Base-by-base conservation (phyloP, 1,140 invertebrate genomes). In the Tetragonula clypearis region DNA sequence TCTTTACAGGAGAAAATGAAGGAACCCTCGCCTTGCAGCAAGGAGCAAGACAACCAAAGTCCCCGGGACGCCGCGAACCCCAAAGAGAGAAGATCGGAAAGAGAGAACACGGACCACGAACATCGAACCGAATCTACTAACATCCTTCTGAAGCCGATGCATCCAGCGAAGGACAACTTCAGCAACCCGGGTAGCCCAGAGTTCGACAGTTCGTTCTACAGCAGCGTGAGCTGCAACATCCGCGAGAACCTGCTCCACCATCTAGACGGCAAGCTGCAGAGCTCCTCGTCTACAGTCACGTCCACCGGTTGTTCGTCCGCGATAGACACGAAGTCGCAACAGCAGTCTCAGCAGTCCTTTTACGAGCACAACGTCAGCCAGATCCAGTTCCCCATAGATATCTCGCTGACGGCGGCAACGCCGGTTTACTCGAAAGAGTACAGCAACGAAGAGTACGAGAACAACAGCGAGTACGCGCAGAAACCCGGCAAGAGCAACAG, bases 191-290 rank as follows among this genome's bases (percentile, higher is more conserved):
- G 86, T 6, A 94, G 92, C 75, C 90, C 92, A 0, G 93, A 94
- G 62, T 96, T 96, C 84, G 96, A 96, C 86, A 95, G 94, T 81
- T 92, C 95, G 0, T 96, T 96, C 86, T 97, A 96, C 90, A 95
- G 94, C 81, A 95, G 95, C 83, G 94, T 97, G 49, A 95, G 96
- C 77, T 95, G 95, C 82, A 97, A 96, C 90, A 96, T 97, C 68
- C 94, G 96, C 9, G 96, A 97, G 74, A 97, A 97, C 89, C 92
- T 97, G 6, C 87, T 96, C 5, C 94, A 96, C 90, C 95, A 96
- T 91, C 92, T 97, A 15, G 96, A 97, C 90, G 97, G 96, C 2
- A 97, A 96, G 85, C 85, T 96, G 15, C 94, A 95, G 88, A 93
- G 87, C 92, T 91, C 49, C 83, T 92, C 86, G 0, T 62, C 82